Base-by-base conservation (phyloP, 2,797 vertebrate species). In the Stomatorhinus walkeri region DNA sequence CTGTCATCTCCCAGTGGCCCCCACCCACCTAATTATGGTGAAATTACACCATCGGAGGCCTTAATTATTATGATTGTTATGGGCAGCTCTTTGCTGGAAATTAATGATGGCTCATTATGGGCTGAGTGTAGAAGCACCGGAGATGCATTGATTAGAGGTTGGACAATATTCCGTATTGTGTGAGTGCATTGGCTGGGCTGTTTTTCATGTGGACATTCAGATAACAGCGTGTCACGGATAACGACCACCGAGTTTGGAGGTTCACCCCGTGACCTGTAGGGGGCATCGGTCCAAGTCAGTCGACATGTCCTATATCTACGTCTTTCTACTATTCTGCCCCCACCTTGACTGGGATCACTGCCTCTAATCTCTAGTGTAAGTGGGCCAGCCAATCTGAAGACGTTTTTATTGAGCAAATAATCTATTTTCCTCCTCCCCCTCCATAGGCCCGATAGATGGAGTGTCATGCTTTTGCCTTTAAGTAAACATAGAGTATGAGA, bases 351-450 rank as follows among this genome's bases (percentile, higher is more conserved):
- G 91, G 91, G 90, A 79, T 49, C 48, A 88, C 46, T 72, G 89
- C 68, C 22, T 90, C 92, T 94, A 94, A 94, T 93, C 93, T 92
- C 91, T 89, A 90, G 81, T 92, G 91, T 94, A 91, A 93, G 93
- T 92, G 91, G 93, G 90, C 91, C 90, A 43, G 12, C 49, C 86
- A 24, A 91, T 85, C 90, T 90, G 24, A 91, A 92, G 91, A 94
- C 92, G 94, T 72, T 93, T 94, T 94, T 95, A 94, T 94, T 94
- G 94, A 94, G 91, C 91, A 91, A 89, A 92, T 93, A 92, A 94
- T 95, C 93, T 90, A 91, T 90, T 90, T 88, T 89, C 84, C 91
- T 93, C 89, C 89, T 89, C 90, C 68, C 91, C 51, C 4, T 48
- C 92, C 91, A 81, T 7, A 89, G 89, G 93, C 90, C 89, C 89